Conservation (phyloP, 2,797 vertebrate species). For the Lindbergichthys nudifrons region DNA sequence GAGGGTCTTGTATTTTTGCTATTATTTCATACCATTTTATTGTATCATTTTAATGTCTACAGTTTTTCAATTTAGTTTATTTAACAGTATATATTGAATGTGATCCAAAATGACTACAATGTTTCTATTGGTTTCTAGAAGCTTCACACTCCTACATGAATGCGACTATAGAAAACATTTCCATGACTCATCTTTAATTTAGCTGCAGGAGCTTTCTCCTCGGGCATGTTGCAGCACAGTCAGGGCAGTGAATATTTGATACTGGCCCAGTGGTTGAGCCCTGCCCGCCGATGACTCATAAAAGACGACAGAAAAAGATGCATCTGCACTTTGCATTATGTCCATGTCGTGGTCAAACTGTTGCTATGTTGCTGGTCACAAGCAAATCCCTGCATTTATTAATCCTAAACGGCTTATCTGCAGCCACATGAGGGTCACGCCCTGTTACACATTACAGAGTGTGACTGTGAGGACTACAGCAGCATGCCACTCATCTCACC, state of each 20-base stretch:
- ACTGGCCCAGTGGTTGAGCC: slow-evolving; percentile 22
- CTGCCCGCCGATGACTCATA: slow-evolving; percentile 63
- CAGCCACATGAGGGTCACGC: neutral
- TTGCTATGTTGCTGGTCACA: slow-evolving; percentile 5
- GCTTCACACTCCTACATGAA: neutral
- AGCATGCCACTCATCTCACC: slow-evolving; percentile 45
- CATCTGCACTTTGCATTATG: neutral
- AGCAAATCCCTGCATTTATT: slow-evolving; percentile 4
- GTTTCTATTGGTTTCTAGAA: neutral
- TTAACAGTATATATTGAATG: neutral
- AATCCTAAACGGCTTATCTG: slow-evolving; percentile 2
- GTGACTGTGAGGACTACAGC: slow-evolving; percentile 7
- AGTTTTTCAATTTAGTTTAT: neutral
- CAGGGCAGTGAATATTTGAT: slow-evolving; percentile 25
- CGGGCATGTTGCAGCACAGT: slow-evolving; percentile 43
- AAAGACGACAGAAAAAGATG: slow-evolving; percentile 8
- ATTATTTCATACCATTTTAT: neutral
- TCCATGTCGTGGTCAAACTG: neutral
- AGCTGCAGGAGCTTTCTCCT: slow-evolving; percentile 17
- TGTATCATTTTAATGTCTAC: neutral
- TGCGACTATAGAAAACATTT: neutral
- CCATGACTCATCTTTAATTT: slow-evolving; percentile 7
- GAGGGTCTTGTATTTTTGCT: neutral
- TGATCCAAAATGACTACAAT: neutral
- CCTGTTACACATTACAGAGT: slow-evolving; percentile 20